A percentile compares a stretch with the other conserved stretches of the same genome.
Conservation (phyloP, 2,113 vertebrate genomes). For the Thunnus maccoyii region DNA sequence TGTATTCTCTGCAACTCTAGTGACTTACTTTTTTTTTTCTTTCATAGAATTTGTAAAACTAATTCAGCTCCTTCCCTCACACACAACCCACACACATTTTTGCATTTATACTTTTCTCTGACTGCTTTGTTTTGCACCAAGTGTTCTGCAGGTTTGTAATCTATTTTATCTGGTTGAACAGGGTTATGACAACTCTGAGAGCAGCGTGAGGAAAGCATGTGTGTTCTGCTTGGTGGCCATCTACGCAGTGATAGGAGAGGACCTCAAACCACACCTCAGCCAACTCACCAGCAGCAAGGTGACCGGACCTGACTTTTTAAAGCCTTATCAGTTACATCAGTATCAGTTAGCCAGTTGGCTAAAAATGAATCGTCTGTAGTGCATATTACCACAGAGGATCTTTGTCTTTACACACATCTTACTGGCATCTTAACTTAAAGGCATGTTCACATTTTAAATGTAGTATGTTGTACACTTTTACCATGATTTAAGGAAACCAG, state of each 20-base stretch:
- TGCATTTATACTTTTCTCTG: not conserved
- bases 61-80: not conserved
- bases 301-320: slow-evolving; percentile 10
- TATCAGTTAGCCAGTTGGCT: too few species aligned
- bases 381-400: too few species aligned
- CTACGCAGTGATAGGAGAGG: slow-evolving; percentile 95
- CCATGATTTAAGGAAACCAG: too few species aligned
- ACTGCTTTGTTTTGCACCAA: not conserved
- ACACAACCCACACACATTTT: not conserved
- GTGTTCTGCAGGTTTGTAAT: slow-evolving; percentile 17
- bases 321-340: too few species aligned
- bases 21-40: not conserved
- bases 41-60: not conserved
- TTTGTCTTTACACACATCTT: too few species aligned
- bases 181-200: slow-evolving; percentile 98
- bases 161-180: slow-evolving; percentile 73
- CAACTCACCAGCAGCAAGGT: slow-evolving; percentile 98
- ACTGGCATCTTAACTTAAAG: too few species aligned
- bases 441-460: too few species aligned
- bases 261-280: slow-evolving; percentile 96
- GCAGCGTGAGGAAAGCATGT: slow-evolving; percentile 97
- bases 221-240: slow-evolving; percentile 98
- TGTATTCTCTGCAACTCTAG: not conserved
- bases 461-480: too few species aligned
- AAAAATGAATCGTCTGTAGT: too few species aligned